These are phyloP conservation scores for Meteorus cinctellus DNA, from an alignment of 2,888 invertebrate species.

Conservation along the genomic window DNA sequence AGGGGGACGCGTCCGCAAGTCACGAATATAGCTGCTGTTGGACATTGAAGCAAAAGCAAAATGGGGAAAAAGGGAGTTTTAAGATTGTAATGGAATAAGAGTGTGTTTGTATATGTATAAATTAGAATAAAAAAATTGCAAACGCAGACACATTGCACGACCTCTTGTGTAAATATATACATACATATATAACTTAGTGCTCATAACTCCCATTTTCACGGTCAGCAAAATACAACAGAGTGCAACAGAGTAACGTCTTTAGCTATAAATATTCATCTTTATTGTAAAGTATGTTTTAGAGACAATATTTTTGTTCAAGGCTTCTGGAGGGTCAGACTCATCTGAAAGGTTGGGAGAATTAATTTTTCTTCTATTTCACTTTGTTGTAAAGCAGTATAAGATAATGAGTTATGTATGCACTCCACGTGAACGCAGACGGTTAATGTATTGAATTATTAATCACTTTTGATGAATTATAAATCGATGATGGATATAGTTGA, in stretches of 20 bases:
- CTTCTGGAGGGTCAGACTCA: neutral
- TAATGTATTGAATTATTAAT: too few species aligned
- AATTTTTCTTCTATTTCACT: constrained; percentile 11
- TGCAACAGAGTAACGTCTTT: constrained; percentile 39
- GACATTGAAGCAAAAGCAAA: constrained; percentile 34
- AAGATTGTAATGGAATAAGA: constrained; percentile 18
- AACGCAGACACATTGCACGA: neutral
- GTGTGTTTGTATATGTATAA: constrained; percentile 31
- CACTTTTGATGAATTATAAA: too few species aligned
- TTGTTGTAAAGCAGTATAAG: neutral
- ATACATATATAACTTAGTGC: constrained; percentile 29
- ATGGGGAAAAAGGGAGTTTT: constrained; percentile 17
- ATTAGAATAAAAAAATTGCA: constrained; percentile 29
- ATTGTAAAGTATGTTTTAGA: constrained; percentile 2
- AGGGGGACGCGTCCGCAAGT: constrained; percentile 31
- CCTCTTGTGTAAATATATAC: constrained; percentile 15
- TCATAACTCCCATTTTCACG: constrained; percentile 51
- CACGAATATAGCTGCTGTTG: constrained; percentile 25
- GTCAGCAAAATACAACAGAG: constrained; percentile 45
- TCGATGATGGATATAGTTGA: too few species aligned
- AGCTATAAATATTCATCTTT: constrained; percentile 41
- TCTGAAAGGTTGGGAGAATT: constrained; percentile 1
- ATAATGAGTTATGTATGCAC: neutral
- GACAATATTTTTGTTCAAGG: constrained; percentile 16
- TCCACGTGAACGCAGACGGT: too few species aligned